Base-by-base conservation (phyloP, 2,888 invertebrate species). In the Drosophila atripex region DNA sequence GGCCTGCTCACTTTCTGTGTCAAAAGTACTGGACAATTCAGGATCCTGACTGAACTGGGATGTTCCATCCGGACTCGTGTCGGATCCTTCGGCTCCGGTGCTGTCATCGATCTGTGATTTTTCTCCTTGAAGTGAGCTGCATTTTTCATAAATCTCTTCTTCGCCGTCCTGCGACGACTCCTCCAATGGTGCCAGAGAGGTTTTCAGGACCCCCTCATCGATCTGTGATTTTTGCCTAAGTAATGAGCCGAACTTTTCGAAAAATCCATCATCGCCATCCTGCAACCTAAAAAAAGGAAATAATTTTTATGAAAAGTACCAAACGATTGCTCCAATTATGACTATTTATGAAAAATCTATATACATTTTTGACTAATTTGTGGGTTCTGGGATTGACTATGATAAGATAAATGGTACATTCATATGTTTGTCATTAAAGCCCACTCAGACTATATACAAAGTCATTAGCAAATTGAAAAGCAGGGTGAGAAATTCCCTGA, bases 211-310 rank as follows among this genome's bases (percentile, higher is more conserved):
- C 41, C 68, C 58, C 39, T 89, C 88, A 30, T 90, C 89, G 74
- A 95, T 93, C 23, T 93, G 93, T 0, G 94, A 94, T 71, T 92
- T 93, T 88, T 95, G 95, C 55, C 94, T 93, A 58, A 96, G 91
- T 52, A 96, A 92, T 0, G 95, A 95, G 0, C 96, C 96, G 82
- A 96, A 95, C 87, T 95, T 95, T 90, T 96, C 96, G 89, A 97
- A 96, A 91, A 96, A 96, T 52, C 96, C 95, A 78, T 95, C 96
- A 90, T 96, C 96, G 16, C 95, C 93, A 92, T 96, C 95, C 92
- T 96, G 96, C 75, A 96, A 60, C 46, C 89, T 89, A 35, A 47
- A 18, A 30, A 25, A 41, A 18, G 18, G n/a, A n/a, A 18, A 9
- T 7, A 9, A 41, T n/a, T 9, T 2, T 39, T 39, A 35, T n/a